Evolutionary conservation across 1,140 invertebrate genomes (phyloP), one percentile per base, ranked within the genome.

Genomic region (Melipona quadrifasciata): DNA sequence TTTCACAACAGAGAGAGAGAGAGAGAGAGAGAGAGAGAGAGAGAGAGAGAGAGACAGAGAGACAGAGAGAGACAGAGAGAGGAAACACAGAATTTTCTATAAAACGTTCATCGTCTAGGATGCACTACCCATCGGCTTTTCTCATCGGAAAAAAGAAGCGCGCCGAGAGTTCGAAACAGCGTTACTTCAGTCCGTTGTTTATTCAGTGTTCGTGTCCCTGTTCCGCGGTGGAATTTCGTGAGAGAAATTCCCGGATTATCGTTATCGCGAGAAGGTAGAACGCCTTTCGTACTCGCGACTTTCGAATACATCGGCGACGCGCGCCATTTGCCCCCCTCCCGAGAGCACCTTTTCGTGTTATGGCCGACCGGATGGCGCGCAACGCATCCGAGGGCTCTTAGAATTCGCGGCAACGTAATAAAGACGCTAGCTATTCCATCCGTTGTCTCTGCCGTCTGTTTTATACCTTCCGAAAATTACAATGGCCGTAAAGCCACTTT

Each of bases 381-480:
- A 21, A 61, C 34, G 39, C 55, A 51, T 34, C 39, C 17, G 16
- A 39, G n/a, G 53, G 71, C 74, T 75, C 58, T 73, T 34, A 47
- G 71, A 65, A 74, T 65, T 75, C 58, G 58, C 27, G 58, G 31
- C 24, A 39, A 74, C 27, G 71, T 27, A 82, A 74, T 82, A 82
- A 74, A 82, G 19, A n/a, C 55, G 17, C 16, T 24, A 21, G 17
- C 16, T 31, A 21, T 51, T 51, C 58, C 21, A 3, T 16, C 14
- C 78, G 47, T 65, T 65, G 80, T 65, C 57, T 70, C 47, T 39
- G 3, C 47, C 21, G n/a, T n/a, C 47, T 47, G 31, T 75, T 82
- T 82, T 82, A 82, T 82, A 75, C 39, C 80, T 17, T 24, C 4
- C n/a, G 47, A 58, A 82, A 82, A 75, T 82, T 82, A 65, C 80